A percentile compares a stretch with the other conserved stretches of the same genome.
Conservation (phyloP, 2,888 invertebrate species). For the Drosophila mulleri region DNA sequence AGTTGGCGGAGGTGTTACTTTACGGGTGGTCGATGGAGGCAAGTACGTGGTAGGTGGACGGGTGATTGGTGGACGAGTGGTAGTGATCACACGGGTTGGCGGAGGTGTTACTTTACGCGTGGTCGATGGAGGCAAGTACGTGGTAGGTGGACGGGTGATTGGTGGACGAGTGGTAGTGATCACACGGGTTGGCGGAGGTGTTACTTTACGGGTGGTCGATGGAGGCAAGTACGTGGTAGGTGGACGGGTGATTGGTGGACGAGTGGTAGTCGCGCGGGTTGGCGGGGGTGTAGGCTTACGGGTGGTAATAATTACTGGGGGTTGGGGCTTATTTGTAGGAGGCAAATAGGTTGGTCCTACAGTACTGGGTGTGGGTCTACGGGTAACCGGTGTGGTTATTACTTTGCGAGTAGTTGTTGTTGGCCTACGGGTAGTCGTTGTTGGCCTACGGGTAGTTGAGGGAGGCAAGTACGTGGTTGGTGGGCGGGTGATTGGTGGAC, state of each 20-base stretch:
- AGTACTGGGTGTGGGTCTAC: slow-evolving; percentile 25
- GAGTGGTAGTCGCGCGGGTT: slow-evolving; percentile 5
- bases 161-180: too few relatives aligned
- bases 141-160: too few relatives aligned
- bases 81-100: slow-evolving; percentile 19
- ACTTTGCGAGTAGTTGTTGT: slow-evolving; percentile 15
- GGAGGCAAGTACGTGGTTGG: neutral
- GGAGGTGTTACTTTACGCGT: too few relatives aligned
- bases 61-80: neutral
- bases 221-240: slow-evolving; percentile 46
- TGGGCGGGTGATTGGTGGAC: neutral
- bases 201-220: slow-evolving; percentile 37
- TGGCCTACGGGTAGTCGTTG: slow-evolving; percentile 6
- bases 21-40: slow-evolving; percentile 50
- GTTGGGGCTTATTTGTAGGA: slow-evolving; percentile 58
- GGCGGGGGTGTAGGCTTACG: slow-evolving; percentile 40
- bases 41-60: slow-evolving; percentile 33
- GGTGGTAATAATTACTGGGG: slow-evolving; percentile 50
- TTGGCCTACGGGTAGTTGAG: slow-evolving; percentile 35
- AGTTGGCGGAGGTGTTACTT: slow-evolving; percentile 46
- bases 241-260: slow-evolving; percentile 1
- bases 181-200: slow-evolving; percentile 48
- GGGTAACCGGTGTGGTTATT: slow-evolving; percentile 39
- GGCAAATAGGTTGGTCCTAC: slow-evolving; percentile 55
- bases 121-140: too few relatives aligned